phyloP scores from a whole-genome alignment of 1,140 invertebrate genomes.

The Neodiprion fabricii region DNA sequence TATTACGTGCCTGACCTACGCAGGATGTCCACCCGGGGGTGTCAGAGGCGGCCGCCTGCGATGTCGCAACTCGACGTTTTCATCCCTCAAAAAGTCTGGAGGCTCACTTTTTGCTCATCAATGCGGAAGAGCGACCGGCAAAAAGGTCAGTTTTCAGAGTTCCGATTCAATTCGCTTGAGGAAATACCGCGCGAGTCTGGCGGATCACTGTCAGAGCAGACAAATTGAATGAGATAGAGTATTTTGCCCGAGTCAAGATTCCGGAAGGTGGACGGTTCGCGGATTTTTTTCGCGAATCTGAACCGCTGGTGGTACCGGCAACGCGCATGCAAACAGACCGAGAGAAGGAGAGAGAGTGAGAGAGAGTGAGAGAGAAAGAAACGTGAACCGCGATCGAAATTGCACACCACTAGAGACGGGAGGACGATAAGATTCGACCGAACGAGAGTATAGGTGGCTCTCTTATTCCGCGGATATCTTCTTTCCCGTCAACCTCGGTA shows the following conservation, averaged over 20 bases:
- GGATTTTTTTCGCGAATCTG: not conserved
- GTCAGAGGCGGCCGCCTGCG: not conserved
- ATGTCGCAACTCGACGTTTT: not conserved
- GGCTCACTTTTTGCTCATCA: too few species aligned
- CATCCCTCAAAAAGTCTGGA: too few species aligned
- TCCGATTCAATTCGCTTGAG: not conserved
- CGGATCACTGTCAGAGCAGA: not conserved
- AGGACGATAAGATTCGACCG: not conserved
- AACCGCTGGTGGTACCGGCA: not conserved
- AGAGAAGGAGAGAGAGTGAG: not conserved
- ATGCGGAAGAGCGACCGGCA: too few species aligned
- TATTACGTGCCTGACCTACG: slow-evolving; percentile 2
- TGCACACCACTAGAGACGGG: not conserved
- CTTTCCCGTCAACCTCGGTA: slow-evolving; percentile 9
- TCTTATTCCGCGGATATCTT: slow-evolving; percentile 3
- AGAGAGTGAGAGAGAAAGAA: not conserved
- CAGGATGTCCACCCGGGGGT: not conserved
- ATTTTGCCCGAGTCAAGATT: not conserved
- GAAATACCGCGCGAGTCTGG: not conserved
- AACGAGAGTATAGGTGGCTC: slow-evolving; percentile 8
- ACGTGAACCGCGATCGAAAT: not conserved
- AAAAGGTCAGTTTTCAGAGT: too few species aligned
- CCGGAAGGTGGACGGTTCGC: not conserved
- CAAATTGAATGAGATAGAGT: not conserved
- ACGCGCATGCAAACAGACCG: not conserved